Evolutionary conservation across 1,140 invertebrate genomes (phyloP).

Genomic region (Lepidurus arcticus): DNA sequence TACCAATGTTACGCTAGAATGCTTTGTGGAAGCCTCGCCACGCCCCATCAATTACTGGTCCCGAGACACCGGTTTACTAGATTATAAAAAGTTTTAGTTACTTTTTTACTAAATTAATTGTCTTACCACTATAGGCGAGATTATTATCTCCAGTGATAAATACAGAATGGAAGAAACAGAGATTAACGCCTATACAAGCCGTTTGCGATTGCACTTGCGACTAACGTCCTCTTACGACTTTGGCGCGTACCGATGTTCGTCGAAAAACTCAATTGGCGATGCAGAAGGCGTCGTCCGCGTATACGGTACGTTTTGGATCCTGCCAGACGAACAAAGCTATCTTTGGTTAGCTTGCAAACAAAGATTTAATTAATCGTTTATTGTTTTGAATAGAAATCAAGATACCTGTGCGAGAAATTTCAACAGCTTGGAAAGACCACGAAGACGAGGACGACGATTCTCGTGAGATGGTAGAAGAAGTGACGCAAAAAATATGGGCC

Average conservation of each 20-base stretch:
- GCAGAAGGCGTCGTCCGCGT: constrained; percentile 29
- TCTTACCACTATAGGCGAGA: constrained; percentile 32
- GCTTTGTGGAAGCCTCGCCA: constrained; percentile 80
- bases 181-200: constrained; percentile 34
- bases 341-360: not conserved
- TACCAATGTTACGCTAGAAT: constrained; percentile 80
- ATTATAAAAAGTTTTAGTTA: not conserved
- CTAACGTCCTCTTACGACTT: constrained; percentile 24
- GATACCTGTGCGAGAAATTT: not conserved
- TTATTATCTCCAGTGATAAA: constrained; percentile 34
- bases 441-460: not conserved
- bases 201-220: constrained; percentile 33
- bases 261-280: constrained; percentile 35
- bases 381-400: not conserved
- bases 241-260: constrained; percentile 33
- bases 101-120: constrained; percentile 26
- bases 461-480: not conserved
- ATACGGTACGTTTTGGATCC: constrained; percentile 31
- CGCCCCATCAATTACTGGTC: constrained; percentile 85
- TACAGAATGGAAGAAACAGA: constrained; percentile 34
- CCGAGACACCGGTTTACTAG: constrained; percentile 59
- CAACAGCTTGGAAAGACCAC: not conserved
- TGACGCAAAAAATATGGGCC: constrained; percentile 14
- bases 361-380: not conserved
- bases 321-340: not conserved